Evolutionary conservation across 2,888 invertebrate species (phyloP), one percentile per base, ranked within the genome.

Genomic region (Anthrax anthrax): DNA sequence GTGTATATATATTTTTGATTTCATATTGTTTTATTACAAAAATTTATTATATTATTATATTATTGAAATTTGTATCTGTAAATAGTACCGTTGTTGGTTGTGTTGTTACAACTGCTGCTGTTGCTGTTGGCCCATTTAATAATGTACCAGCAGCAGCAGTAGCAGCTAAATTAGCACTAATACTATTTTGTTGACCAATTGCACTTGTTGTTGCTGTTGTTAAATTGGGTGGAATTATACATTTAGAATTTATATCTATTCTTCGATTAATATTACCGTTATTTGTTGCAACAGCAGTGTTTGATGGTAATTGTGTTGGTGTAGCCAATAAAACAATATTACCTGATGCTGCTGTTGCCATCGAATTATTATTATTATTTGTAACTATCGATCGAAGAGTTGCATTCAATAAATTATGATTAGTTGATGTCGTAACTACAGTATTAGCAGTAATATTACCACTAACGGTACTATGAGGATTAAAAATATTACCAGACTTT

Each of bases 101-200:
- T 52, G 52, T 43, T 52, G 52, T 36, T 55, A 56, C 23, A 55
- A 56, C 34, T 59, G 56, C 23, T 54, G 55, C 18, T 50, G 17
- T 41, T 47, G 46, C 40, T 52, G 42, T 47, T 49, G 39, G 32
- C 32, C 14, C 37, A 39, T 41, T 46, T 47, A 13, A 47, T 51
- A 37, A 4, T 23, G 23, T 23, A 23, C 23, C 23, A 23, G 51
- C 38, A 50, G 51, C 48, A 54, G 54, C 46, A 55, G 57, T 8
- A 55, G 59, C 17, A 57, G 63, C 37, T 59, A 62, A 41, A 61
- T 60, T 51, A 61, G 58, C 52, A 62, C 61, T 48, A 61, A 62
- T 56, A 61, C 58, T 51, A 59, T 62, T 52, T 61, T 55, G 52
- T 37, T 56, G 43, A 23, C 23, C 23, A 23, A 23, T 23, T 23